A percentile compares a stretch with the other conserved stretches of the same genome.
Conservation (phyloP, 2,888 invertebrate genomes). For the Helicoverpa assulta region DNA sequence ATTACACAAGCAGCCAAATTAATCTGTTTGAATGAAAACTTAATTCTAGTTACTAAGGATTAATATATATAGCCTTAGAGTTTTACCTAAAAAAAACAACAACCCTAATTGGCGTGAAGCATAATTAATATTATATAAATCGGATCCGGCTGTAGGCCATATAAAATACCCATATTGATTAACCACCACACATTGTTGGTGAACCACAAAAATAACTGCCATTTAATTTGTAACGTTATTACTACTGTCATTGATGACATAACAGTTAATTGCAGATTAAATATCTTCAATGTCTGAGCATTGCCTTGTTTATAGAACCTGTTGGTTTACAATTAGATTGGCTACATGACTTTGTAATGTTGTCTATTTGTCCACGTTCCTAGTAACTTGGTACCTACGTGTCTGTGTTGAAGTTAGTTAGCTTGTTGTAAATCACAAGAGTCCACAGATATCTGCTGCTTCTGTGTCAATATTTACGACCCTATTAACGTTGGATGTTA, state of each 20-base stretch:
- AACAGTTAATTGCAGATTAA: neutral
- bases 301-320: slow-evolving; percentile 9
- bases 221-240: neutral
- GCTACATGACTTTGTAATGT: slow-evolving; percentile 49
- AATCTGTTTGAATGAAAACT: too few species aligned
- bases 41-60: too few species aligned
- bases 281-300: neutral
- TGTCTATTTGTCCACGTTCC: slow-evolving; percentile 43
- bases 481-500: neutral
- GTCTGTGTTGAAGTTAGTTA: slow-evolving; percentile 1
- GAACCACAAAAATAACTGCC: neutral
- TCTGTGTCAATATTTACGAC: neutral
- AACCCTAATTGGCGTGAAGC: too few species aligned
- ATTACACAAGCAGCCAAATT: too few species aligned
- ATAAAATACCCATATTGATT: too few species aligned
- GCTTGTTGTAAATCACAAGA: slow-evolving; percentile 1
- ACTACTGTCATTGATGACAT: neutral
- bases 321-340: slow-evolving; percentile 43
- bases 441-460: neutral
- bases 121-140: too few species aligned
- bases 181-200: neutral
- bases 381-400: slow-evolving; percentile 10
- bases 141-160: too few species aligned
- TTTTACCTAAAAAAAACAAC: too few species aligned
- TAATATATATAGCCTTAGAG: too few species aligned